These are phyloP conservation scores for Nanorana parkeri DNA, from an alignment of 2,113 vertebrate genomes.

Conservation along the genomic window DNA sequence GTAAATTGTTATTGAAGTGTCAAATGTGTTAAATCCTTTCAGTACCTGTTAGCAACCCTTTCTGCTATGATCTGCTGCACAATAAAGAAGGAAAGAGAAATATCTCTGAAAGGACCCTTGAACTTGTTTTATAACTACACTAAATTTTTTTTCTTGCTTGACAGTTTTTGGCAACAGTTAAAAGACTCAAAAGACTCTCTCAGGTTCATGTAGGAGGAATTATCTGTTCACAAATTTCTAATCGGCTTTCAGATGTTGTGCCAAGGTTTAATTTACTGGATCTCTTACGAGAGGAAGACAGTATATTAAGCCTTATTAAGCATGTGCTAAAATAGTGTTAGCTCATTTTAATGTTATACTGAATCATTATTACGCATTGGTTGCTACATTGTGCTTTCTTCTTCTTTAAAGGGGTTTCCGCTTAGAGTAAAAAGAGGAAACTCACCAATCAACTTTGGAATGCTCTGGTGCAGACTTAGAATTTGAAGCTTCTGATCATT, in stretches of 20 bases:
- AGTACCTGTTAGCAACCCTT: conserved; percentile 53
- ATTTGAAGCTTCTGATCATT: no score
- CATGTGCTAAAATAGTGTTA: background rate
- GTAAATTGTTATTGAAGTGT: conserved; percentile 56
- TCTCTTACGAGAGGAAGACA: background rate
- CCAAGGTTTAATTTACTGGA: conserved; percentile 18
- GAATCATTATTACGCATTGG: no score
- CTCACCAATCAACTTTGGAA: no score
- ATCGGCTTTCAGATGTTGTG: conserved; percentile 35
- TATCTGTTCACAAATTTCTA: conserved; percentile 28
- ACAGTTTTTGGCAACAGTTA: conserved; percentile 46
- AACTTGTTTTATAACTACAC: conserved; percentile 42
- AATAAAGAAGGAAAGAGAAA: conserved; percentile 27
- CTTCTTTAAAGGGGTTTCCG: no score
- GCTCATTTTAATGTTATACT: conserved; percentile 5
- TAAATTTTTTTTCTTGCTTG: conserved; percentile 34
- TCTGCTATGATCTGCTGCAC: conserved; percentile 40
- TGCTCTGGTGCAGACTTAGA: no score
- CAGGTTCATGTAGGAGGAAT: conserved; percentile 19
- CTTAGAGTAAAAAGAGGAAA: no score
- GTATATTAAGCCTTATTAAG: conserved; percentile 29
- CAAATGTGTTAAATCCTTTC: conserved; percentile 56
- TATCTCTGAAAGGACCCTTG: conserved; percentile 49
- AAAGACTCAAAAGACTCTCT: conserved; percentile 42
- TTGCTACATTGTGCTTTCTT: no score